A percentile compares a stretch with the other conserved stretches of the same genome.
phyloP scores from a whole-genome alignment of 2,888 invertebrate genomes.

The Orgyia antiqua region DNA sequence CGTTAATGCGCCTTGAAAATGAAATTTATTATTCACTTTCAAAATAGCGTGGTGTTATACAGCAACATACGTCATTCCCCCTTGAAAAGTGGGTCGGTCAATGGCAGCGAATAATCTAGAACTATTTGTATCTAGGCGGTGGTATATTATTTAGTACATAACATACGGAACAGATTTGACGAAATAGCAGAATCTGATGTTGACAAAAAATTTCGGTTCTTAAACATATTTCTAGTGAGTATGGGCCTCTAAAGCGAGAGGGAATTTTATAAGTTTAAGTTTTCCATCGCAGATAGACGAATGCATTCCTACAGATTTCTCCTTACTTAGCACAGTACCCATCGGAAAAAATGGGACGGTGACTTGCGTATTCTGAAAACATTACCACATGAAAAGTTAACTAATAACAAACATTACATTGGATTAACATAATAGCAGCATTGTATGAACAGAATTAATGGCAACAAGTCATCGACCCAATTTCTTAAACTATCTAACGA shows the following conservation, averaged over 20 bases:
- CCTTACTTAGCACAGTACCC: no score
- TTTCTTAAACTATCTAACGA: constrained; percentile 54
- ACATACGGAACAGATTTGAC: neutral
- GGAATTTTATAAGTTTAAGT: no score
- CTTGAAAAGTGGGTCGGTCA: constrained; percentile 65
- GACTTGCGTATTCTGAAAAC: no score
- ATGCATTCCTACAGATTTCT: no score
- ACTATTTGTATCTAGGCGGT: constrained; percentile 28
- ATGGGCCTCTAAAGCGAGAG: no score
- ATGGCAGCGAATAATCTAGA: constrained; percentile 48
- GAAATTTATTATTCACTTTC: constrained; percentile 45
- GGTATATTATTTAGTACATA: constrained; percentile 3
- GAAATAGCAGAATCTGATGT: no score
- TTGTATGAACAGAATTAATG: constrained; percentile 28
- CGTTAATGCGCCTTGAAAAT: constrained; percentile 56
- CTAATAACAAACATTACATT: no score
- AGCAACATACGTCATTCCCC: constrained; percentile 49
- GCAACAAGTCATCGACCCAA: constrained; percentile 60
- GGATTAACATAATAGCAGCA: constrained; percentile 6
- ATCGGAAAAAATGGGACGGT: no score
- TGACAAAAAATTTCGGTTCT: no score
- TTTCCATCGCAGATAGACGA: no score
- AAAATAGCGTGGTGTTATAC: constrained; percentile 58
- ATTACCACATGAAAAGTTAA: no score
- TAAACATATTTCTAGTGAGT: no score